These are phyloP conservation scores for Accipiter virgatus DNA, from an alignment of 2,113 vertebrate genomes.

Conservation along the genomic window DNA sequence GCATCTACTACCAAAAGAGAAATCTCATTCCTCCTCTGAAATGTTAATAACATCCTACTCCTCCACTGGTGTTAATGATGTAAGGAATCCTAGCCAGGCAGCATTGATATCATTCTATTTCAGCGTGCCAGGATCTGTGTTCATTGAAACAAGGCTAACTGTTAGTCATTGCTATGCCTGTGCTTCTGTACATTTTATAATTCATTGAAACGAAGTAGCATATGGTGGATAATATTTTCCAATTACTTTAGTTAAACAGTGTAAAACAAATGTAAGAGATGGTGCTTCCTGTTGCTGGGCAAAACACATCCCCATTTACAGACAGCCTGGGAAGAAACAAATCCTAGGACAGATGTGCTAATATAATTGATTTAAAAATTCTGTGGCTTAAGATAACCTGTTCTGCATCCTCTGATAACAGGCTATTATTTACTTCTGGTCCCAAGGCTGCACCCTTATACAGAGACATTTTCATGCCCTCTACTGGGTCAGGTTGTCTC, in stretches of 20 bases:
- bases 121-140: not conserved
- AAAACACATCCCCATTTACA: not conserved
- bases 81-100: not conserved
- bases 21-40: not conserved
- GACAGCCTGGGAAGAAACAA: not conserved
- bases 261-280: not conserved
- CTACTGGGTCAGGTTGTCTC: not conserved
- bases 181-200: constrained; percentile 16
- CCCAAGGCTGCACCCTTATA: not conserved
- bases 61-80: not conserved
- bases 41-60: not conserved
- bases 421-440: not conserved
- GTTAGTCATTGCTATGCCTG: not conserved
- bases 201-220: not conserved
- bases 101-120: not conserved
- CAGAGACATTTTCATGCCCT: not conserved
- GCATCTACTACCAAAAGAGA: not conserved
- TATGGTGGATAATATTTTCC: constrained; percentile 30
- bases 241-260: not conserved
- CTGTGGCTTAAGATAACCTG: not conserved
- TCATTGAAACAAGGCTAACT: not conserved
- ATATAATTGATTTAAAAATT: not conserved
- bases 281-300: not conserved
- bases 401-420: not conserved
- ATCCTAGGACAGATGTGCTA: not conserved